A percentile compares a stretch with the other conserved stretches of the same genome.
These are phyloP conservation scores for Bos taurus DNA, from an alignment of 2,113 vertebrate genomes.

Conservation along the genomic window DNA sequence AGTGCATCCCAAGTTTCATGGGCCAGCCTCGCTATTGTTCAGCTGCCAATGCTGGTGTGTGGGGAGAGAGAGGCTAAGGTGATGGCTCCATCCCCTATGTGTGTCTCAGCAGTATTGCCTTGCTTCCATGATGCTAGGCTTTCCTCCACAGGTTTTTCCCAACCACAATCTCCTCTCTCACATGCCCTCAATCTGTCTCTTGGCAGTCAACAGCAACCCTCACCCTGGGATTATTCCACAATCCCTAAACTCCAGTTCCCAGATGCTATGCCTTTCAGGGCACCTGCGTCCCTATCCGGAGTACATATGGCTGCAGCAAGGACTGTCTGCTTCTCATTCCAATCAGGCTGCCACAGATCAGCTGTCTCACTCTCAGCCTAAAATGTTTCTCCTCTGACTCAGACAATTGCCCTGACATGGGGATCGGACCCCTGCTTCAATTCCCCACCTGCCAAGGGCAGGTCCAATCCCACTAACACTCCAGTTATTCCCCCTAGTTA, in stretches of 20 bases:
- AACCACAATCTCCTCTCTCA: not conserved
- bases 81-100: not conserved
- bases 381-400: not conserved
- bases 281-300: fast-evolving
- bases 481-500: not conserved
- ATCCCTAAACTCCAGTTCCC: not conserved
- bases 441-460: not conserved
- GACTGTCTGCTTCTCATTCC: not conserved
- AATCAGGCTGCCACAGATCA: not conserved
- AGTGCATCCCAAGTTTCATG: not conserved
- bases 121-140: not conserved
- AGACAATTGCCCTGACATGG: not conserved
- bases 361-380: not conserved
- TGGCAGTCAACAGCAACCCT: not conserved
- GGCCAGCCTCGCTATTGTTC: not conserved
- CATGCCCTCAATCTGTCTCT: not conserved
- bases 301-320: not conserved
- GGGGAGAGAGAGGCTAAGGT: not conserved
- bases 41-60: not conserved
- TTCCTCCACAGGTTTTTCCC: not conserved
- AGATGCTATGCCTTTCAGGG: not conserved
- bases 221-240: not conserved
- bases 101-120: not conserved
- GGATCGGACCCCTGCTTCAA: not conserved
- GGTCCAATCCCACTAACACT: not conserved